Conservation (phyloP, 2,797 vertebrate species). For the Phoeniculus purpureus region DNA sequence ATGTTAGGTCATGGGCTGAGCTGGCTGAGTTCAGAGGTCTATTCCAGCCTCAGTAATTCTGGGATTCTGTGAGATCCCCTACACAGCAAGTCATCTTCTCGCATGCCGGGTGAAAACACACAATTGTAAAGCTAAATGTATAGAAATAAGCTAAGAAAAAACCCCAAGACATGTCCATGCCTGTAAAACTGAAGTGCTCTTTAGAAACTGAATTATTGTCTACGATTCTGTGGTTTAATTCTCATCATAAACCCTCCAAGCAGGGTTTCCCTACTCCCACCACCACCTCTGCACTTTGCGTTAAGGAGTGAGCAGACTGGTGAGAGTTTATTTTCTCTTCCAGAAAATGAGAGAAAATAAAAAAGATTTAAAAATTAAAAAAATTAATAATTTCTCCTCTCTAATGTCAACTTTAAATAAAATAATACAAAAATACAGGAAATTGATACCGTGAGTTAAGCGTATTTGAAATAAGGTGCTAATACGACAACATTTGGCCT, state of each 20-base stretch:
- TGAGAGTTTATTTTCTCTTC: neutral
- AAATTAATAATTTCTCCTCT: neutral
- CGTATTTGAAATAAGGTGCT: neutral
- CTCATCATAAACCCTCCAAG: neutral
- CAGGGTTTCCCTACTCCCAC: neutral
- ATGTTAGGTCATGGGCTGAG: too few relatives aligned
- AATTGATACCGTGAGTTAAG: neutral
- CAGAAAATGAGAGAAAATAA: neutral
- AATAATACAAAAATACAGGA: too few relatives aligned
- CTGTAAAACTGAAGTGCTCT: neutral
- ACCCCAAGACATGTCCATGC: rapidly evolving
- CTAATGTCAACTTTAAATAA: neutral
- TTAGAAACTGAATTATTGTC: neutral
- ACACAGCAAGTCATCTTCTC: neutral
- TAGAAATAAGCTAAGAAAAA: neutral
- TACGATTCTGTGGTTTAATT: neutral
- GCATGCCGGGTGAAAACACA: neutral
- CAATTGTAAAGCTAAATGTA: neutral
- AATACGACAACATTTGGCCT: neutral
- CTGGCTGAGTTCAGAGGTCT: too few relatives aligned
- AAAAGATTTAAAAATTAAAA: neutral
- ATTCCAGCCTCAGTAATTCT: too few relatives aligned
- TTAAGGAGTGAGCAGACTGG: neutral
- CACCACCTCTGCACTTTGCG: neutral
- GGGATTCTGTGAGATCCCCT: neutral